Evolutionary conservation across 2,888 invertebrate genomes (phyloP), one percentile per base, ranked within the genome.

Genomic region (Papilio protenor): DNA sequence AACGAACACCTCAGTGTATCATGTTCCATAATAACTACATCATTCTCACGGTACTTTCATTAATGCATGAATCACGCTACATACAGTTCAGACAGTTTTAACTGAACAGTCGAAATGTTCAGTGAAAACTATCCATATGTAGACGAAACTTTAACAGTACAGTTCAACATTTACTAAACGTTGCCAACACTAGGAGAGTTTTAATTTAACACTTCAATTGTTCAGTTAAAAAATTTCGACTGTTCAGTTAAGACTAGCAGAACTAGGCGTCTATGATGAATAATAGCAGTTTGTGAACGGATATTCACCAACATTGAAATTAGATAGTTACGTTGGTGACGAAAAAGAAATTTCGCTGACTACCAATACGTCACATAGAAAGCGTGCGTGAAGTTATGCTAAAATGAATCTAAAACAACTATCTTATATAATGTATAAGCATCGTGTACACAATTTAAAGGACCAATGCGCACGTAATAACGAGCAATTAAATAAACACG

Each of bases 31-130:
- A 81, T 83, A 82, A 85, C 80, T 81, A 85, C 84, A 82, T 82
- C 78, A 85, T 90, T 91, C 91, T 85, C 91, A 91, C 90, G 89
- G 81, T 77, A 40, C 79, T 59, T 78, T 79, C 79, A 79, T 79
- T 82, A 81, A 82, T 69, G 71, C 47, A 87, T 66, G 45, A 23
- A 59, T 3, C 21, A 59, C 57, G 23, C 12, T 23, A 21, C 12
- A 2, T 21, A 18, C 6, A 52, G 40, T 40, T 40, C 40, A 40
- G 40, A 8, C 40, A 40, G 40, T 40, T 40, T 40, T 40, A 40
- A 40, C 40, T 40, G 40, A 8, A 40, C 40, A 40, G 40, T 4
- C 5, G 6, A 33, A 33, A 33, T 3, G 33, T 33, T 33, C 33
- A 33, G 33, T 33, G 5, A 33, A 33, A 4, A 33, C 33, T 33